Conservation (phyloP, 2,888 invertebrate genomes). For the Heliconius sara region DNA sequence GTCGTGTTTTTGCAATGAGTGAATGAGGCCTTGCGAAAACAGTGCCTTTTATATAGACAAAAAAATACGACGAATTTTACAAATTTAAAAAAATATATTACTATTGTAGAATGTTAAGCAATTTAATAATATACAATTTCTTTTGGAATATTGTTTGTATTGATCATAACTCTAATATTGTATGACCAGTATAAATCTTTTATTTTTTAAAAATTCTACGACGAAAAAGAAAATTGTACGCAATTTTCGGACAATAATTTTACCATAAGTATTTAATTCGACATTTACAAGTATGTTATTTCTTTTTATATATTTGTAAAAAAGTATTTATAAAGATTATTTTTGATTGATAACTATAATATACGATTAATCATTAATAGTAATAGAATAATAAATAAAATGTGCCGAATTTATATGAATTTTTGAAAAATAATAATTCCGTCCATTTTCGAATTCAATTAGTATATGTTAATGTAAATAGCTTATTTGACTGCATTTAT, state of each 20-base stretch:
- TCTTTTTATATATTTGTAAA: slow-evolving; percentile 39
- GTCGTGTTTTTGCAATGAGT: not conserved
- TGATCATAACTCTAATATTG: not conserved
- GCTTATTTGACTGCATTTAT: slow-evolving; percentile 65
- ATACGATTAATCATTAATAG: slow-evolving; percentile 6
- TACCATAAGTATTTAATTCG: not conserved
- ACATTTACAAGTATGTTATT: slow-evolving; percentile 2
- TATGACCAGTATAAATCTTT: not conserved
- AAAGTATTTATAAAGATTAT: slow-evolving; percentile 43
- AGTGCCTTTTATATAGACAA: not conserved
- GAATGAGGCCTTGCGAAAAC: not conserved
- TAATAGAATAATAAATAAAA: slow-evolving; percentile 21
- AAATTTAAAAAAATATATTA: not conserved
- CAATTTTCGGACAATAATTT: not conserved
- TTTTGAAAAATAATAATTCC: slow-evolving; percentile 25
- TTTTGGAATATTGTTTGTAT: not conserved
- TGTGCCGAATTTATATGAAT: slow-evolving; percentile 42
- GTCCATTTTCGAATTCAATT: slow-evolving; percentile 30
- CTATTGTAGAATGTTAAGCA: not conserved
- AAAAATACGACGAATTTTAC: not conserved
- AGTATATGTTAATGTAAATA: slow-evolving; percentile 37
- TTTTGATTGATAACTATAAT: slow-evolving; percentile 17
- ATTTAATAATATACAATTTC: no score
- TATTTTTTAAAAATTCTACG: not conserved
- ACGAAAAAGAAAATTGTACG: no score